These are phyloP conservation scores for Telenomus remus DNA, from an alignment of 1,140 invertebrate species.

Conservation along the genomic window DNA sequence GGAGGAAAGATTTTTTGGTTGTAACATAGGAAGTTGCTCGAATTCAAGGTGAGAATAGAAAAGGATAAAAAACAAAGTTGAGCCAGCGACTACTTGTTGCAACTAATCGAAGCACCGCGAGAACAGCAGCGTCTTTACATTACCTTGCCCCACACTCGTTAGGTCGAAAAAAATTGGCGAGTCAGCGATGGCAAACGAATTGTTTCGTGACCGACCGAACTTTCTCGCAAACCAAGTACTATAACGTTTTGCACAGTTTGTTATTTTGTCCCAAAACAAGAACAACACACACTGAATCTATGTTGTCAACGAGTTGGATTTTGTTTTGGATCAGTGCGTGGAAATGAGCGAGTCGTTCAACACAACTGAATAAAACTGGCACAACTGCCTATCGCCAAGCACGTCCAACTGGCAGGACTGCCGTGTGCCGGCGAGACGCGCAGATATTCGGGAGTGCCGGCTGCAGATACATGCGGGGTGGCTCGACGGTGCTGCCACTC, in stretches of 20 bases:
- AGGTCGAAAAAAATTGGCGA: conserved; percentile 1
- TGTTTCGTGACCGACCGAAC: conserved; percentile 7
- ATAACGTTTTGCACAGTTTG: too few species aligned
- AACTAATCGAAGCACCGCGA: conserved; percentile 1
- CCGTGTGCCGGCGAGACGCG: conserved; percentile 29
- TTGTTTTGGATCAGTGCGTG: conserved; percentile 2
- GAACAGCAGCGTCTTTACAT: conserved; percentile 5
- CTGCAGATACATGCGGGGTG: conserved; percentile 27
- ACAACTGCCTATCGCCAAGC: conserved; percentile 25
- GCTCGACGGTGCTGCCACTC: conserved; percentile 34
- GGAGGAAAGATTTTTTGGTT: too few species aligned
- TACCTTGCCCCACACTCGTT: conserved; percentile 1
- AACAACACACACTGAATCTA: too few species aligned
- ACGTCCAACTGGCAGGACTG: conserved; percentile 30
- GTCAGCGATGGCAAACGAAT: neutral
- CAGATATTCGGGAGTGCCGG: conserved; percentile 43
- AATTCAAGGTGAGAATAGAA: conserved; percentile 13
- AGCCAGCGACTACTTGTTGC: conserved; percentile 33
- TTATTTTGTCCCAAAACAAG: too few species aligned
- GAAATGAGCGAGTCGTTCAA: conserved; percentile 14
- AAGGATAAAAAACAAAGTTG: conserved; percentile 10
- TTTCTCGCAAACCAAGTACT: conserved; percentile 10
- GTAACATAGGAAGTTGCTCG: conserved; percentile 6
- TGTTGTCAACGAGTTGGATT: neutral
- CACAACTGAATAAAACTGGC: conserved; percentile 22